A percentile compares a stretch with the other conserved stretches of the same genome.
These are phyloP conservation scores for Steatornis caripensis DNA, from an alignment of 2,113 vertebrate genomes.

Conservation along the genomic window DNA sequence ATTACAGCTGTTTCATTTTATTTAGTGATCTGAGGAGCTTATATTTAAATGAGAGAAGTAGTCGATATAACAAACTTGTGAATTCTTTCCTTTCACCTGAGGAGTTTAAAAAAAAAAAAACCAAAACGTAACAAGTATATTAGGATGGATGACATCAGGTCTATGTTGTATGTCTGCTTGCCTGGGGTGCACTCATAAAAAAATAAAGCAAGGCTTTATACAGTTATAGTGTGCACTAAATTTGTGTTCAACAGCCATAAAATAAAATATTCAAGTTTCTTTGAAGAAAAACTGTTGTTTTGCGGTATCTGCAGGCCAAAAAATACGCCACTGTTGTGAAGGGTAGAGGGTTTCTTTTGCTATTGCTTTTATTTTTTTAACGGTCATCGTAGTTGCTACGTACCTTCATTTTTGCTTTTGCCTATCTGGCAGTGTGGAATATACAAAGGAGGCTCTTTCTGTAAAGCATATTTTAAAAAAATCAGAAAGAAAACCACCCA, in stretches of 20 bases:
- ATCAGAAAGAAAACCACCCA: not conserved
- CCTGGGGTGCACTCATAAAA: slow-evolving; percentile 61
- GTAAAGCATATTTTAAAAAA: not conserved
- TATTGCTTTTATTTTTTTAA: slow-evolving; percentile 20
- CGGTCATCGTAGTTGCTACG: not conserved
- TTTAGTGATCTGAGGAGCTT: not conserved
- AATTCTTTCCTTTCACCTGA: slow-evolving; percentile 25
- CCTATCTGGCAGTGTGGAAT: not conserved
- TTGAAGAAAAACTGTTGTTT: slow-evolving; percentile 47
- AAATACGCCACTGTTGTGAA: not conserved
- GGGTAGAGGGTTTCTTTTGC: not conserved
- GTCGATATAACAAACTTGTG: not conserved
- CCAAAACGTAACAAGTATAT: slow-evolving; percentile 3
- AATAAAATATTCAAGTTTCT: slow-evolving; percentile 62
- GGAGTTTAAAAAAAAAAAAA: not conserved
- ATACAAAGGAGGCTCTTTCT: not conserved
- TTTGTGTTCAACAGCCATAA: slow-evolving; percentile 46
- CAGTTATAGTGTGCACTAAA: slow-evolving; percentile 24
- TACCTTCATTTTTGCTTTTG: not conserved
- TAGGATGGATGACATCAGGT: slow-evolving; percentile 59
- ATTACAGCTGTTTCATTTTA: not conserved
- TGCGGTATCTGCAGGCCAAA: slow-evolving; percentile 5
- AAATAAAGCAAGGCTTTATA: slow-evolving; percentile 62
- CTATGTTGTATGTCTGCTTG: slow-evolving; percentile 51
- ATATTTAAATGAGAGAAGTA: slow-evolving; percentile 46